Conservation (phyloP, 1,140 invertebrate species). For the Halotydeus destructor region DNA sequence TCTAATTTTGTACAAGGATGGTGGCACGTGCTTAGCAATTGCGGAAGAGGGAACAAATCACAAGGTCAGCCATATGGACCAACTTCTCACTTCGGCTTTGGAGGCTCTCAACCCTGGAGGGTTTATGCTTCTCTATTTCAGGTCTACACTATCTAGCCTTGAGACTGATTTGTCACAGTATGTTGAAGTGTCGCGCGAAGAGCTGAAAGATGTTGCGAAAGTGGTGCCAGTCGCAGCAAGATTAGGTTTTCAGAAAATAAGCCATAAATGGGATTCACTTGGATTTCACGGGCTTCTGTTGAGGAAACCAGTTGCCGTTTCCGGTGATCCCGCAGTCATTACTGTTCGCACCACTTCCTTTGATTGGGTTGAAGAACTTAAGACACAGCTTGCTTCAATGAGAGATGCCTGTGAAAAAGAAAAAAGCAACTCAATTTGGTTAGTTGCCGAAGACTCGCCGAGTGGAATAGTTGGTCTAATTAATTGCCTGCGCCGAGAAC, state of each 20-base stretch:
- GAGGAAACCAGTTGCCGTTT: too few species aligned
- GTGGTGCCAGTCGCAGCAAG: too few species aligned
- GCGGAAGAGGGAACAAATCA: not conserved
- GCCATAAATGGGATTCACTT: too few species aligned
- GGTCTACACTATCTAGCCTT: too few species aligned
- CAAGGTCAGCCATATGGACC: too few species aligned
- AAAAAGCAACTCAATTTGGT: constrained; percentile 34
- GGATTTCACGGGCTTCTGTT: too few species aligned
- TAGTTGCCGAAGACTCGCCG: constrained; percentile 33
- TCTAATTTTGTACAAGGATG: not conserved
- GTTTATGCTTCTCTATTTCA: too few species aligned
- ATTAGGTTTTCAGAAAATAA: too few species aligned
- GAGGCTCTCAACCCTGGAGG: too few species aligned
- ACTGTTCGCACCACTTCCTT: constrained; percentile 11
- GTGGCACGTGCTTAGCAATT: not conserved
- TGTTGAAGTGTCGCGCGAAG: too few species aligned
- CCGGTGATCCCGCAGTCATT: constrained; percentile 15
- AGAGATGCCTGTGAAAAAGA: constrained; percentile 24
- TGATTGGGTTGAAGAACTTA: constrained; percentile 17
- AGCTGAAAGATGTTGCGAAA: constrained; percentile 28
- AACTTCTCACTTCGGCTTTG: constrained; percentile 20
- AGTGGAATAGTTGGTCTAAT: constrained; percentile 64
- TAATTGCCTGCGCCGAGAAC: constrained; percentile 65
- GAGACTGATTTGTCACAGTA: too few species aligned
- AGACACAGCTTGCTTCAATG: constrained; percentile 14